These are phyloP conservation scores for Caloenas nicobarica DNA, from an alignment of 2,113 vertebrate genomes.

Conservation along the genomic window DNA sequence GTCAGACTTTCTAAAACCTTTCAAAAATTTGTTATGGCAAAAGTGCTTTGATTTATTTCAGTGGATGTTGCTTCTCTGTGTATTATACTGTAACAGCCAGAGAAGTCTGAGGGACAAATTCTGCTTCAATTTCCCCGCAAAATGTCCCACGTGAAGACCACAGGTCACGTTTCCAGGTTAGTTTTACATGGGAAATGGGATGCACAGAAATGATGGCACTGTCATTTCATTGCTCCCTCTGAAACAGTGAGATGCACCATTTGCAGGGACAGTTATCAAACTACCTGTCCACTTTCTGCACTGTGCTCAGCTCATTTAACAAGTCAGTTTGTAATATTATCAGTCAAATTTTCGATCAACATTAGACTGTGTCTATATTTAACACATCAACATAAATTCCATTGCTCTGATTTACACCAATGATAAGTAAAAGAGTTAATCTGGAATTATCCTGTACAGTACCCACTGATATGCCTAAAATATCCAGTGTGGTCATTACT, in stretches of 20 bases:
- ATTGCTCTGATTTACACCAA: background rate
- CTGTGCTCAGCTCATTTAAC: background rate
- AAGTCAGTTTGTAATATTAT: background rate
- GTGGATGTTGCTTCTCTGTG: background rate
- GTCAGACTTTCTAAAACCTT: background rate
- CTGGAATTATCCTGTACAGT: slow-evolving; percentile 19
- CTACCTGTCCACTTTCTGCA: background rate
- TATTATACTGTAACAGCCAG: background rate
- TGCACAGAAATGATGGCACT: background rate
- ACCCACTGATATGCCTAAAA: slow-evolving; percentile 52
- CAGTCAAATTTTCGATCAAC: background rate
- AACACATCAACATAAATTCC: background rate
- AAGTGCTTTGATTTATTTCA: background rate
- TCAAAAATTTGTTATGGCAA: background rate
- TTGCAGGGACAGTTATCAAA: background rate
- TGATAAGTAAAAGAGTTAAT: slow-evolving; percentile 47
- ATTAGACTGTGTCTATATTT: background rate
- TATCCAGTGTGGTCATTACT: slow-evolving; percentile 55
- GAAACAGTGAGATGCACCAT: background rate
- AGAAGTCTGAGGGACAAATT: background rate
- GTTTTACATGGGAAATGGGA: background rate
- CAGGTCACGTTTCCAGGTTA: background rate
- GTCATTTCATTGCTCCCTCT: background rate
- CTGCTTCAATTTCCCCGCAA: background rate
- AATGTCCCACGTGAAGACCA: background rate